Evolutionary conservation across 2,888 invertebrate species (phyloP), one percentile per base, ranked within the genome.

Genomic region (Ormia ochracea): DNA sequence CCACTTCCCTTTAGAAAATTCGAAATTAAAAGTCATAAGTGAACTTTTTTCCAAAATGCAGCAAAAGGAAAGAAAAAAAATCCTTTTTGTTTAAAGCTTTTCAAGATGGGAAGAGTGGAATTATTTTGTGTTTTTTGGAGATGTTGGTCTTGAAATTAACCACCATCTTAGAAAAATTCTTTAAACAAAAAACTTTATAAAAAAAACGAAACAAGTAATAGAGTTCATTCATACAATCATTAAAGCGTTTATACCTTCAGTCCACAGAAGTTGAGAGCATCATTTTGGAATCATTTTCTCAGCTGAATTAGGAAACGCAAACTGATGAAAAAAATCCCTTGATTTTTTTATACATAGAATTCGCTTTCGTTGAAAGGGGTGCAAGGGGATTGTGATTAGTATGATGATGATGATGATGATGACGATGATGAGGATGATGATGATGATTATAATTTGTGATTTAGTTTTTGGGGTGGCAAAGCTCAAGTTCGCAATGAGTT

Each of bases 351-450:
- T 48, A 66, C 50, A 68, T 48, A 72, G 73, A 76, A 68, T 80
- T 76, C 76, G 76, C 72, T 80, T 80, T 76, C 76, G 50, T 76
- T 80, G 63, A 50, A 70, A 73, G 80, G 76, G 80, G 59, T 73
- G 70, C 65, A 54, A 54, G 61, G 23, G 5, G 28, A n/a, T n/a
- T n/a, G n/a, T n/a, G n/a, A n/a, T n/a, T 23, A 48, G 9, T 12
- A 43, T 45, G 9, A 33, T 31, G 50, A 59, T 33, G 72, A 23
- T 68, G 73, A 26, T 21, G 38, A n/a, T 36, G 48, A 4, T 63
- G n/a, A 23, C n/a, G 17, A 9, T 50, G n/a, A 4, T 63, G 50
- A 31, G 52, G 33, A 14, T 58, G 19, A 17, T 48, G 45, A 3
- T 31, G 26, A 12, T 38, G 14, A 50, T 48, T 9, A 10, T 65